Evolutionary conservation across 2,797 vertebrate species (phyloP), one percentile per base, ranked within the genome.

Genomic region (Tragelaphus oryx): DNA sequence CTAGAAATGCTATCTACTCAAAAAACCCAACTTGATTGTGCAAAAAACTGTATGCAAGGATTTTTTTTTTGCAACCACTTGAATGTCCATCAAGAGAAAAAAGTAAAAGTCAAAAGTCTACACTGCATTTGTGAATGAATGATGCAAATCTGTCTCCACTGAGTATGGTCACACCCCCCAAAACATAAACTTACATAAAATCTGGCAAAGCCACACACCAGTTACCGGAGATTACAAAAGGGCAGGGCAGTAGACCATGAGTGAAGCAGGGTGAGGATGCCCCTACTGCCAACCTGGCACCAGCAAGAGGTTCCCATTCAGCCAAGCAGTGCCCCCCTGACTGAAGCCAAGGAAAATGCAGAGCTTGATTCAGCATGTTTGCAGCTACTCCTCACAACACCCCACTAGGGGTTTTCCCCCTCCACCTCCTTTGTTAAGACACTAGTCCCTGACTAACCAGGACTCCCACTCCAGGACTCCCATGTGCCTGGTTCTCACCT

Each of bases 401-500:
- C 44, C 60, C 16, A 41, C 30, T 37, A 33, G 37, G n/a, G 33
- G 6, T 84, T n/a, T 86, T 18, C 28, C 76, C 24, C 37, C 6
- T 30, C n/a, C 22, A 54, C 8, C 13, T 62, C 83, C n/a, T 93
- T 62, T 89, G 68, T 80, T n/a, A 41, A 76, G 44, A 86, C 18
- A 91, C 13, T n/a, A 65, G 28, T 37, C 62, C 46, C 78, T 87
- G 30, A 57, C 44, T 87, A 41, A 83, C 50, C 68, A 57, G 30
- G n/a, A 11, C 20, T 62, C 91, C 68, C 78, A 10, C 91, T 50
- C 37, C 37, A 59, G 26, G 83, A 85, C 28, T 55, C 84, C 95
- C 93, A 1, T 8, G 30, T 41, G 86, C 83, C 94, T 95, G 82
- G 55, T 62, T 93, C 97, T 97, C 94, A 97, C 97, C 97, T 97